Percentiles rank a stretch among this genome's conserved stretches.
phyloP scores from a whole-genome alignment of 2,888 invertebrate genomes.

The Rhimphoctona megacephalus region DNA sequence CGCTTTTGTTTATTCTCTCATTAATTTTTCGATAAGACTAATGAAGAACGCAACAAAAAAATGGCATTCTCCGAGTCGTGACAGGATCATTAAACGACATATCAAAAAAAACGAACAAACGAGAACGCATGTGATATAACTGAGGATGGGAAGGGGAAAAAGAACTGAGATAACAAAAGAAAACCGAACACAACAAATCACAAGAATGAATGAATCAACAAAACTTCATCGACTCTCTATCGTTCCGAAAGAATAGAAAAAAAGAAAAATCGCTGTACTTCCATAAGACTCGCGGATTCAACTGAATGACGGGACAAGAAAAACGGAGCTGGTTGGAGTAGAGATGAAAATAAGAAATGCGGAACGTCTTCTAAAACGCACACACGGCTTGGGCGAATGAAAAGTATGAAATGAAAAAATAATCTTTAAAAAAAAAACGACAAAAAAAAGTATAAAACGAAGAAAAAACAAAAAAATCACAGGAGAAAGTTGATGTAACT shows the following conservation, averaged over 20 bases:
- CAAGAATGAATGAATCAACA: conserved; percentile 51
- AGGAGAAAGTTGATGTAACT: conserved; percentile 34
- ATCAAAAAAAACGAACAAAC: conserved; percentile 51
- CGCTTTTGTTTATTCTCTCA: conserved; percentile 9
- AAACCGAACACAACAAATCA: conserved; percentile 9
- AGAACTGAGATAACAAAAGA: conserved; percentile 31
- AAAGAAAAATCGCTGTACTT: conserved; percentile 58
- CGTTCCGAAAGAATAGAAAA: conserved; percentile 8
- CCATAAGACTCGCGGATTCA: conserved; percentile 45
- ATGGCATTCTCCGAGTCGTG: conserved; percentile 19
- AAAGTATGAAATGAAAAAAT: neutral
- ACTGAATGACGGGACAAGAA: neutral
- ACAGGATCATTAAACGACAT: conserved; percentile 58
- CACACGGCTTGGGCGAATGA: conserved; percentile 42
- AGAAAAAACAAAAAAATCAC: conserved; percentile 8
- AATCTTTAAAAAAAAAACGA: conserved; percentile 25
- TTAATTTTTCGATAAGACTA: conserved; percentile 7
- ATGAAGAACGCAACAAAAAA: neutral
- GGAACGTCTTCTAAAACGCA: conserved; percentile 49
- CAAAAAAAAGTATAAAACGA: conserved; percentile 40
- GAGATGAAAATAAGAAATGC: neutral
- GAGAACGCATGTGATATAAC: conserved; percentile 45
- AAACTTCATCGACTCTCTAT: conserved; percentile 36
- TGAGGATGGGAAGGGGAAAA: neutral
- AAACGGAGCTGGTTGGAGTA: neutral